These are phyloP conservation scores for Rhincodon typus DNA, from an alignment of 2,797 vertebrate species.

Conservation along the genomic window DNA sequence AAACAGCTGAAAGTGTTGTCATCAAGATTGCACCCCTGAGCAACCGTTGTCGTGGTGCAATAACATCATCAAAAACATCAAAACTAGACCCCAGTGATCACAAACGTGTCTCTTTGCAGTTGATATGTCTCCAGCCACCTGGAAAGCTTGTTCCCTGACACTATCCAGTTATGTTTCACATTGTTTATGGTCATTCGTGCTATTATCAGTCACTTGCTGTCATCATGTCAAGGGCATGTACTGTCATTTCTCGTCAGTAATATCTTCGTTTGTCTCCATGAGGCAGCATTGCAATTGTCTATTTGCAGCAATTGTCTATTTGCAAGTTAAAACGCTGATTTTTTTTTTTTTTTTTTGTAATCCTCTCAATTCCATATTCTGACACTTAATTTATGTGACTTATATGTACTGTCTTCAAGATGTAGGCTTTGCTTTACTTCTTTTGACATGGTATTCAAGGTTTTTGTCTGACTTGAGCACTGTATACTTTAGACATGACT, in stretches of 20 bases:
- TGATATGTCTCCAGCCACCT: not conserved
- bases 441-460: not conserved
- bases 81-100: not conserved
- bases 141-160: not conserved
- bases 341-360: not conserved
- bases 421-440: not conserved
- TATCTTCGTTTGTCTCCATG: not conserved
- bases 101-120: not conserved
- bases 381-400: not conserved
- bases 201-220: not conserved
- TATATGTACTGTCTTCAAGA: not conserved
- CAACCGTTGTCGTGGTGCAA: not conserved
- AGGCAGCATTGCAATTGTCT: not conserved
- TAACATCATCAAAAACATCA: not conserved
- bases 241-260: not conserved
- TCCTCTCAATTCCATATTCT: not conserved
- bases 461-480: not conserved
- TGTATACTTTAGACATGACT: not conserved
- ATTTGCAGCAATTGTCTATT: too few species aligned
- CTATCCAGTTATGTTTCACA: too few species aligned
- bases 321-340: not conserved
- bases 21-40: not conserved
- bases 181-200: not conserved
- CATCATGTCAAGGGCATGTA: not conserved
- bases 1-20: not conserved